Evolutionary conservation across 2,797 vertebrate genomes (phyloP).

Genomic region (Nyctibius grandis): DNA sequence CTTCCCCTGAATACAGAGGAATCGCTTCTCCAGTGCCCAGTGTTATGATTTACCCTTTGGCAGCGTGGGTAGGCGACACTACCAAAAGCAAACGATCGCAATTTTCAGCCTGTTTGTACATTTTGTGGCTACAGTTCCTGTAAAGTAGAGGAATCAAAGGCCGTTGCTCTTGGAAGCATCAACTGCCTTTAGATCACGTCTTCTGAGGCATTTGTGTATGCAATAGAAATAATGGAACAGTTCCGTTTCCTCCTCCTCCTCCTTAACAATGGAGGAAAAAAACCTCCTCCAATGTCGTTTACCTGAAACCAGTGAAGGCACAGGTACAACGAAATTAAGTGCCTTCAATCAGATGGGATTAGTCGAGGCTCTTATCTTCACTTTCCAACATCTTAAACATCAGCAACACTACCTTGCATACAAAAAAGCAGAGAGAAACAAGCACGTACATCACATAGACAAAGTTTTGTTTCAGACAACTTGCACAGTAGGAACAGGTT

Average conservation of each 20-base stretch:
- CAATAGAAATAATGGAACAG: accelerated
- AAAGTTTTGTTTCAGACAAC: neutral
- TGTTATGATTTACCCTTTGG: constrained; percentile 3
- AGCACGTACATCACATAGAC: neutral
- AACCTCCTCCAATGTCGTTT: neutral
- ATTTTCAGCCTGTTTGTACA: neutral
- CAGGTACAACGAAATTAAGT: neutral
- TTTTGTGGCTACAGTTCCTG: neutral
- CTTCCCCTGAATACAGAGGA: neutral
- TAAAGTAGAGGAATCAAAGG: neutral
- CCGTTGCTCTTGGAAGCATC: neutral
- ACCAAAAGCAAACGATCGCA: neutral
- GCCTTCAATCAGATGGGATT: neutral
- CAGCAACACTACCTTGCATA: neutral
- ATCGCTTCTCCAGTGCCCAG: neutral
- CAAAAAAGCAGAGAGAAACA: neutral
- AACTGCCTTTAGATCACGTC: neutral
- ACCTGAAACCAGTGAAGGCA: neutral
- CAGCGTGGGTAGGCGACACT: neutral
- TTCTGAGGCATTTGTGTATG: neutral
- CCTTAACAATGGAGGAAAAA: neutral
- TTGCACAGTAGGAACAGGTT: neutral
- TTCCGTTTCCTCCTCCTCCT: neutral
- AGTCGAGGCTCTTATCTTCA: neutral
- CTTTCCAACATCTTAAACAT: neutral